Base-by-base conservation (phyloP, 1,140 invertebrate genomes). In the Lepidurus apus region DNA sequence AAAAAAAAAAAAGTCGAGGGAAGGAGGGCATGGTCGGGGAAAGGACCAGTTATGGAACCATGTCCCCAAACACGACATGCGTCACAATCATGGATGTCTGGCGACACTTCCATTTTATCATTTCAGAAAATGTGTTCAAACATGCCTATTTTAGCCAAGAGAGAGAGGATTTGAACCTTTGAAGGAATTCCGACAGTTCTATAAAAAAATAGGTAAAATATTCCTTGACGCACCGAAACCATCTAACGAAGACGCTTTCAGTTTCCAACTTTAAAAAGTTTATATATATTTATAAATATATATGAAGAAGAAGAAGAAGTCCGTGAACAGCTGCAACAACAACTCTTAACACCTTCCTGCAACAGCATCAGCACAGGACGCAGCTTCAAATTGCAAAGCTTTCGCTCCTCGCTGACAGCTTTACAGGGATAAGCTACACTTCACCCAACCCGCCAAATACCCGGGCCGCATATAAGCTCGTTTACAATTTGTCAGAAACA, bases 301-400 rank as follows among this genome's bases (percentile, higher is more conserved):
- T n/a, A n/a, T n/a, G 53, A 17, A 21, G 53, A 65, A 65, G 53
- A 21, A 65, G 53, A 3, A 1, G 10, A n/a, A n/a, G n/a, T n/a
- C n/a, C n/a, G 10, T 65, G 53, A 65, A n/a, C 53, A 65, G 53
- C 53, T 65, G 53, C 53, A 65, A 65, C 53, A 65, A 65, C 53
- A 65, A 65, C 53, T 65, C 53, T 65, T 21, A 65, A 65, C 53
- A 65, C 53, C 53, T 65, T 65, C 53, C 53, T 65, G 8, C 3
- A 65, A 65, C 53, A n/a, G 13, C 53, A 21, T 65, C 53, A 9
- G 21, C 34, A 34, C 2, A 34, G 34, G 34, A 34, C 34, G 34
- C 21, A 65, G 21, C 53, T 65, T 65, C 53, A 0, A n/a, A 65
- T 65, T 21, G 53, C 53, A 65, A 65, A 65, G 21, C 53, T 13